These are phyloP conservation scores for Agrilus mali DNA, from an alignment of 2,888 invertebrate species.

Conservation along the genomic window DNA sequence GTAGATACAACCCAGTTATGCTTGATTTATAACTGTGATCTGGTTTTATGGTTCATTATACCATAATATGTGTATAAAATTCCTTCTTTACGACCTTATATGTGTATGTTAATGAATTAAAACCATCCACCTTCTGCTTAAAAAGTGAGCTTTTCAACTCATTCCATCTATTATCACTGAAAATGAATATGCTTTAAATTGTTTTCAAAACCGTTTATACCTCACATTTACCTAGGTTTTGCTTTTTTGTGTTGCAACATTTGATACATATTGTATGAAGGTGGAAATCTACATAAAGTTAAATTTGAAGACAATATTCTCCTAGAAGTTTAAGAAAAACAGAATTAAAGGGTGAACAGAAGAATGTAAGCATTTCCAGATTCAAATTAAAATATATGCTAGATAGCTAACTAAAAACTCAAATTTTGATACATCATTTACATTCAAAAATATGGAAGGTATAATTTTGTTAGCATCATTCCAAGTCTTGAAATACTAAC, in stretches of 20 bases:
- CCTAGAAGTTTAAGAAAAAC: constrained; percentile 10
- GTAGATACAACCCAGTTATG: too few relatives aligned
- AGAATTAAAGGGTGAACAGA: not conserved
- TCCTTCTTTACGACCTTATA: constrained; percentile 44
- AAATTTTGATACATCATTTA: too few relatives aligned
- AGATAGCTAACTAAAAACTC: too few relatives aligned
- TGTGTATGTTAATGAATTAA: constrained; percentile 45
- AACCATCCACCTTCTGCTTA: constrained; percentile 45
- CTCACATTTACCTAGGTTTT: constrained; percentile 36
- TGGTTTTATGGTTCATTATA: constrained; percentile 14
- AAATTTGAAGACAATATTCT: constrained; percentile 37
- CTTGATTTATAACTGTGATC: not conserved
- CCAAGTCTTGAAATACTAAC: too few relatives aligned
- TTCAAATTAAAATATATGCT: not conserved
- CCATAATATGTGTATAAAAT: constrained; percentile 50
- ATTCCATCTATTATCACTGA: constrained; percentile 37
- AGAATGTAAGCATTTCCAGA: not conserved
- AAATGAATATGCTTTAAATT: constrained; percentile 17
- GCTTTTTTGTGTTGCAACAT: constrained; percentile 53
- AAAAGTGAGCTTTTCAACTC: constrained; percentile 36
- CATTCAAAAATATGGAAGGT: too few relatives aligned
- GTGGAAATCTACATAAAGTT: constrained; percentile 53
- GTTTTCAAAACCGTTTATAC: constrained; percentile 1
- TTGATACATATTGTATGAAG: constrained; percentile 52
- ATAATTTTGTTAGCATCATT: too few relatives aligned